Base-by-base conservation (phyloP, 2,888 invertebrate genomes). In the Theretra japonica region DNA sequence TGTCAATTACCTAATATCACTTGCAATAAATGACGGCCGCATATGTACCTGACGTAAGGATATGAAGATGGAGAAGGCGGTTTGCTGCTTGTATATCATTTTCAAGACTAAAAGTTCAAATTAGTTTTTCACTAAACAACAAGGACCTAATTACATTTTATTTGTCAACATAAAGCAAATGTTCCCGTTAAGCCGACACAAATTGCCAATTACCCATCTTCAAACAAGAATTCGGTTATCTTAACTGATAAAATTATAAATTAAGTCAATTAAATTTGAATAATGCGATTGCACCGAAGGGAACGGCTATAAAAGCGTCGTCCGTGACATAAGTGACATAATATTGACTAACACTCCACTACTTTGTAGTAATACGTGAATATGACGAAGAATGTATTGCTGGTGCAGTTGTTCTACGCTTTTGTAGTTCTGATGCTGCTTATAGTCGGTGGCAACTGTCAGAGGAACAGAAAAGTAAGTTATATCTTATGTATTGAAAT, bases 201-300 rank as follows among this genome's bases (percentile, higher is more conserved):
- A 48, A 48, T 48, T 65, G 65, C 48, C 65, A 65, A 65, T 65
- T 65, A 65, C 65, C 21, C 23, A 33, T 65, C 41, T 41, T 21
- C 2, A 65, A n/a, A 48, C 41, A 41, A 23, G 41, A 48, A 65
- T 65, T 65, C 23, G 17, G 41, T 23, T 65, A 65, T 48, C 65
- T 17, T 59, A 21, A 62, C 5, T 48, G 65, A 48, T 65, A 65
- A 62, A 19, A 15, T 23, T 41, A 41, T 21, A 23, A 21, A 23
- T 65, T 65, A 48, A 65, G 41, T 65, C 21, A 48, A 62, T 23
- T 23, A 28, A 60, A 59, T 28, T 60, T n/a, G 30, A 6, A 60
- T 41, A 65, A 41, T 21, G 8, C 23, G 17, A 48, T 23, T 65
- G 21, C 11, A 48, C 3, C n/a, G 23, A 65, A 65, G 41, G 60